Conservation (phyloP, 1,140 invertebrate genomes). For the Panagrolaimus sp. region DNA sequence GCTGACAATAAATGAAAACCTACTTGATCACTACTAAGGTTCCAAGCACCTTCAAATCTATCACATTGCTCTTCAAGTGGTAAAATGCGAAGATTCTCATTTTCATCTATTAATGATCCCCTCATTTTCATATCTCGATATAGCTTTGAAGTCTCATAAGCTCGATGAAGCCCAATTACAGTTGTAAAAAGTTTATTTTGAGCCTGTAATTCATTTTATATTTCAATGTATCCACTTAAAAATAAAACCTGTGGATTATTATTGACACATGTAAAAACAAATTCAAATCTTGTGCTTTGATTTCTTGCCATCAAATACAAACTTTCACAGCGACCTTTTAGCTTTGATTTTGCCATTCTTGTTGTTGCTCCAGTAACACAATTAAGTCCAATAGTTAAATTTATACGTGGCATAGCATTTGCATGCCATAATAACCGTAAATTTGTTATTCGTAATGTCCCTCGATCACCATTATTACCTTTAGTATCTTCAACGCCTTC, state of each 20-base stretch:
- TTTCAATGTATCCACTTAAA: background rate
- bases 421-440: constrained; percentile 63
- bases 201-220: constrained; percentile 62
- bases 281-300: constrained; percentile 79
- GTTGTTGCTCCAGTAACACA: constrained; percentile 68
- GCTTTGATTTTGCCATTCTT: constrained; percentile 71
- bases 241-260: background rate
- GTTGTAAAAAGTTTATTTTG: constrained; percentile 73
- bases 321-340: constrained; percentile 11
- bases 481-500: constrained; percentile 94
- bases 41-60: constrained; percentile 79
- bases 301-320: constrained; percentile 78
- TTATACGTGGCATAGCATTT: constrained; percentile 74
- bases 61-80: constrained; percentile 79
- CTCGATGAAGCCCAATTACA: constrained; percentile 72
- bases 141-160: constrained; percentile 80
- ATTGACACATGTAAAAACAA: constrained; percentile 81
- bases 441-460: constrained; percentile 54
- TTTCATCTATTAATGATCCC: constrained; percentile 74
- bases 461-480: constrained; percentile 86
- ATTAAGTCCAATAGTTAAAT: constrained; percentile 73
- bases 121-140: constrained; percentile 88
- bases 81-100: constrained; percentile 77
- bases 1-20: too few species aligned
- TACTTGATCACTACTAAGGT: constrained; percentile 77